Base-by-base conservation (phyloP, 2,797 vertebrate genomes). In the Muscicapa striata region DNA sequence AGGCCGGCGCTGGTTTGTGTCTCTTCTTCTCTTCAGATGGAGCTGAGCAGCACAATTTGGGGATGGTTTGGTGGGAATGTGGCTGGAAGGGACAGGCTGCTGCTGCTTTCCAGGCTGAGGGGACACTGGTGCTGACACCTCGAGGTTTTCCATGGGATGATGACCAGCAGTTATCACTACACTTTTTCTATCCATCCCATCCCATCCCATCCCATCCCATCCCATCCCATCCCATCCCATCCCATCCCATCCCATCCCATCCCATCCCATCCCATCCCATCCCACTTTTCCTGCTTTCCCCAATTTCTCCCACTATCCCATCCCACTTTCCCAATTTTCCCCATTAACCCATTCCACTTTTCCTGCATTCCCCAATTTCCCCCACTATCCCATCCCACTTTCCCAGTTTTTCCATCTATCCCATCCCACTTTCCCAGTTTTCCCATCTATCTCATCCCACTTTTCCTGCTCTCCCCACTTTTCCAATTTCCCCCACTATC, bases 81-180 rank as follows among this genome's bases (percentile, higher is more conserved):
- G 34, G 2, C 36, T 61, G 82, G 82, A 48, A 75, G 34, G 84
- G 75, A 82, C 36, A 7, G 68, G 70, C 80, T 79, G 0, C 69
- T 1, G 49, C 89, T 72, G 69, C 41, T 52, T 59, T 36, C 48
- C 1, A 8, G 27, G 17, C 84, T 0, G 14, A 41, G 72, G 7
- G 11, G 66, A 30, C 30, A 0, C 80, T 1, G 6, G 43, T 32
- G 64, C 67, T 9, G 46, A 4, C 0, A 3, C 4, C 34, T 72
- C 17, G 1, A 43, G 79, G 58, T 54, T 82, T 70, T 29, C 69
- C 1, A 2, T 0, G 32, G 79, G 51, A 30, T 6, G 3, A 9
- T 1, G 63, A 6, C 8, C 38, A 49, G 32, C n/a, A 7, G 46
- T 67, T 38, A 29, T 79, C 74, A 78, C n/a, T 2, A 8, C 30